Conservation (phyloP, 2,797 vertebrate genomes). For the Ataeniobius toweri region DNA sequence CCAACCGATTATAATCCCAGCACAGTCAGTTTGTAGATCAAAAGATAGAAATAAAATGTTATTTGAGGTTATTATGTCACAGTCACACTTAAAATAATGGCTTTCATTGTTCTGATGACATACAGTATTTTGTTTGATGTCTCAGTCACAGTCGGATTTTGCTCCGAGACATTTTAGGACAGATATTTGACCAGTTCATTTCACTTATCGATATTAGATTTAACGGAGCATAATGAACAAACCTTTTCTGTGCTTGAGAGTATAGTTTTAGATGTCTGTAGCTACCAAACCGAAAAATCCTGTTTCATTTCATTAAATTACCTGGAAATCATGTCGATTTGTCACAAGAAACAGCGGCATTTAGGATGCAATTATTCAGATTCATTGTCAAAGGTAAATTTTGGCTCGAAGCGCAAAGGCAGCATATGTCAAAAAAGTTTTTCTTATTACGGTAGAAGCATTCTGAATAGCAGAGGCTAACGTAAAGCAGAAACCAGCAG, state of each 20-base stretch:
- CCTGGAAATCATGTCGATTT: background rate
- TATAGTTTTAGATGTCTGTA: background rate
- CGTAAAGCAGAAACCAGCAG: background rate
- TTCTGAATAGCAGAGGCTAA: background rate
- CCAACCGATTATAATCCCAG: too few species aligned
- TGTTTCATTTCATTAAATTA: background rate
- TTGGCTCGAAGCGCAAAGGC: too few species aligned
- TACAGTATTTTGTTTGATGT: background rate
- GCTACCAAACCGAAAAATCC: background rate
- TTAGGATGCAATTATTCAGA: background rate
- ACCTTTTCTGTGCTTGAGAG: background rate
- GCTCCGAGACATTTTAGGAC: background rate
- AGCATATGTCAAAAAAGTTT: background rate
- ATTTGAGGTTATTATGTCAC: background rate
- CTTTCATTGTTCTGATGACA: background rate
- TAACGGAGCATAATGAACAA: background rate
- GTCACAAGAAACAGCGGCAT: background rate
- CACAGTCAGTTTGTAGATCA: too few species aligned
- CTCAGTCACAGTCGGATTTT: background rate
- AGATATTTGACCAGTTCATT: background rate
- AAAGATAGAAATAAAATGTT: background rate
- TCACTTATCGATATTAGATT: background rate
- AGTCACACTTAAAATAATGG: background rate
- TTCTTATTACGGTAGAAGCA: background rate
- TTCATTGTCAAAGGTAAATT: background rate